Evolutionary conservation across 2,888 invertebrate genomes (phyloP), one percentile per base, ranked within the genome.

Genomic region (Ptychoptera albimana): DNA sequence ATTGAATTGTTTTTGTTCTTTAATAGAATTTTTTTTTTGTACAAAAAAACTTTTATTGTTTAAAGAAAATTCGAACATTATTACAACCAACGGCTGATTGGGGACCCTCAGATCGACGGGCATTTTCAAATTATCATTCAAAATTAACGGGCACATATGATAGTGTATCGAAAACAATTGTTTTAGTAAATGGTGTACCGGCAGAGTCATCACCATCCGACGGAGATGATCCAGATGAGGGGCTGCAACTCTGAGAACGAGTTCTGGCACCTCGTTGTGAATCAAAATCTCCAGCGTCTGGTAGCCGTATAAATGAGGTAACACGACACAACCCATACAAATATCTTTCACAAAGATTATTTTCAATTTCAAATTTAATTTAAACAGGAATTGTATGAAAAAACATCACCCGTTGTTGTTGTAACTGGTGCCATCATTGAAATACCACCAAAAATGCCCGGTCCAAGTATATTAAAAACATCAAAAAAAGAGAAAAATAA

Each of bases 1-100:
- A 12, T n/a, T 15, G 4, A 29, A 9, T 16, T 16, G 3, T 16
- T 5, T 11, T 12, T 13, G 2, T 15, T 9, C 3, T 31, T 40
- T 16, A 12, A 23, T 23, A 5, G 23, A 34, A 37, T 1, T 30
- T 39, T 43, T 43, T 37, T 12, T 42, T 48, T 37, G 23, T n/a
- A n/a, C n/a, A n/a, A n/a, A n/a, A n/a, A n/a, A n/a, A n/a, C 54
- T 55, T 5, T 61, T 75, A 75, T 30, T 30, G 8, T 11, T 32
- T 7, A 32, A 11, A 32, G 30, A 77, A 75, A 61, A 69, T 79
- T 2, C 70, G 71, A 29, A 68, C 71, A 41, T 63, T 83, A 35
- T 56, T 81, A 2, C 75, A 77, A 14, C 82, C 82, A 0, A 79
- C 79, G 0, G 70, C 74, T 2, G 79, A 79, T 50, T 84, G 84